Evolutionary conservation across 2,888 invertebrate genomes (phyloP), one percentile per base, ranked within the genome.

Genomic region (Philhelius pedissequus): DNA sequence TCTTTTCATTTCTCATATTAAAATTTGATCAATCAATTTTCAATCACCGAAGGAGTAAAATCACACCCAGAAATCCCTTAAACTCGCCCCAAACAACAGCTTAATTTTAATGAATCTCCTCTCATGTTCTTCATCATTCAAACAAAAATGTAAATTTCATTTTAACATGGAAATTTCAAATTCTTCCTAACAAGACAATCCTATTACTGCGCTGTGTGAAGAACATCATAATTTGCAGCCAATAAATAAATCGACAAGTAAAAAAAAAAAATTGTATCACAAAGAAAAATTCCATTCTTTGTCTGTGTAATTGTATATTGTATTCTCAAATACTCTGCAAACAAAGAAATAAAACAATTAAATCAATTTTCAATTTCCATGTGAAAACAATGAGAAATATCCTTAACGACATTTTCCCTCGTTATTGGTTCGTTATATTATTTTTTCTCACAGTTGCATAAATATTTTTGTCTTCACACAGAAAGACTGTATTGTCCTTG

Each of bases 281-380:
- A 64, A 54, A 62, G 74, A 45, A 64, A 58, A 25, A 58, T 25
- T 38, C 5, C 8, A 25, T 58, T 15, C 32, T 45, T 52, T 35
- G 35, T 50, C 32, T 27, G 1, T 43, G 40, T 9, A 7, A 20
- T 22, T 4, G 32, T 22, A 50, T 62, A 50, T 62, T 43, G 43
- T 15, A 7, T 54, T 30, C 62, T 30, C 22, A 48, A 35, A 56
- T 80, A 50, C 43, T 58, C 18, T 5, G 7, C 4, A 45, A 79
- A 60, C 50, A 68, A 45, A 52, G 58, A 30, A 22, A 27, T 38
- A 43, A 73, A 73, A 58, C 50, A 80, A 62, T 75, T 38, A 80
- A 75, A 80, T 75, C 80, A 69, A 80, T 80, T 80, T 80, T 74
- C 74, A 69, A 74, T 80, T 75, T 74, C 74, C 74, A 75, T 75